These are phyloP conservation scores for Aporophyla lueneburgensis DNA, from an alignment of 2,888 invertebrate genomes.

Conservation along the genomic window DNA sequence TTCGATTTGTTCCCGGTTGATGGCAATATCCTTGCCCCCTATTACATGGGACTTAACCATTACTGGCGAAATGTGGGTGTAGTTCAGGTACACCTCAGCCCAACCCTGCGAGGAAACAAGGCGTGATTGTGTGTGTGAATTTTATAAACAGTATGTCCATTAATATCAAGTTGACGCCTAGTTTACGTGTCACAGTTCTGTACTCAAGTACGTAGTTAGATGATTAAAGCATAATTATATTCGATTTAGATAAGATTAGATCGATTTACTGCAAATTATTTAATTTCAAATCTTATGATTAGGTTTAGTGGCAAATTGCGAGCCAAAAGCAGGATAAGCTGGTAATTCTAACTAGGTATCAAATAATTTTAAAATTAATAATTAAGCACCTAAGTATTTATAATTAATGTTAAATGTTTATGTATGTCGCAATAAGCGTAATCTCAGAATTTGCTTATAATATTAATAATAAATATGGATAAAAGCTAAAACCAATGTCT, in stretches of 20 bases:
- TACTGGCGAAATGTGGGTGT: too few relatives aligned
- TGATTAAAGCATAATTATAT: constrained; percentile 56
- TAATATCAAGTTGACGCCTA: constrained; percentile 20
- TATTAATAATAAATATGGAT: neutral
- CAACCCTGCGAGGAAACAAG: too few relatives aligned
- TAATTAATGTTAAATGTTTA: neutral
- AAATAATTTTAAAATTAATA: constrained; percentile 15
- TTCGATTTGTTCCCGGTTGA: too few relatives aligned
- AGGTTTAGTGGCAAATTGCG: constrained; percentile 51
- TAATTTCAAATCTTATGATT: constrained; percentile 60
- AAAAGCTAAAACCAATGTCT: neutral
- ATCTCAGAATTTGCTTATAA: neutral
- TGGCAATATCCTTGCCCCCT: too few relatives aligned
- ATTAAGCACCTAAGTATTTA: neutral
- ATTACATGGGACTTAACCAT: too few relatives aligned
- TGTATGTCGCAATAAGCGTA: neutral
- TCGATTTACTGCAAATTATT: constrained; percentile 60
- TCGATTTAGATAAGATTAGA: constrained; percentile 62
- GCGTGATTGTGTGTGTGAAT: neutral
- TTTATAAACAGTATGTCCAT: neutral
- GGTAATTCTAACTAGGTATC: neutral
- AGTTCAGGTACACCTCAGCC: too few relatives aligned
- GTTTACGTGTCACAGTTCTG: constrained; percentile 47
- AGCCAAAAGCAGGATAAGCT: constrained; percentile 10
- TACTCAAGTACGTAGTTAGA: constrained; percentile 51